A percentile compares a stretch with the other conserved stretches of the same genome.
Conservation (phyloP, 2,888 invertebrate genomes). For the Gerosis bhagava region DNA sequence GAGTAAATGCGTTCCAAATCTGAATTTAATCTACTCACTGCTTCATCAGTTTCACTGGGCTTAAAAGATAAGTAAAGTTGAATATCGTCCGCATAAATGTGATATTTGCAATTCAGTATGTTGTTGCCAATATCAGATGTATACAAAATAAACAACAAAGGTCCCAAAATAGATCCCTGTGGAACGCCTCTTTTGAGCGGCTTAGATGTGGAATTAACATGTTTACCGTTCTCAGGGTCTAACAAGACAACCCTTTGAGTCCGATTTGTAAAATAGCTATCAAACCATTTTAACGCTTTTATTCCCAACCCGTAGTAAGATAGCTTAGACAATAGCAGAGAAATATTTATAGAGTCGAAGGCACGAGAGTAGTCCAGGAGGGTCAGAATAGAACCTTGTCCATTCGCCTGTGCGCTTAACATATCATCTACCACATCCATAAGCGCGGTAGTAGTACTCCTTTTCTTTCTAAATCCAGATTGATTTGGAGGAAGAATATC, state of each 20-base stretch:
- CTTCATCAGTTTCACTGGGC: not conserved
- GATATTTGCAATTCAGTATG: not conserved
- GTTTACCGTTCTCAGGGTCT: not conserved
- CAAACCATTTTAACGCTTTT: slow-evolving; percentile 1
- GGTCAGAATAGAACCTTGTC: slow-evolving; percentile 15
- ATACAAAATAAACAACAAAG: no score
- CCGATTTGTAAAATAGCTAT: not conserved
- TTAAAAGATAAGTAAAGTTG: slow-evolving; percentile 3
- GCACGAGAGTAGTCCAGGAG: slow-evolving; percentile 25
- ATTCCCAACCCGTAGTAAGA: slow-evolving; percentile 24
- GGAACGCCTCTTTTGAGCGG: not conserved
- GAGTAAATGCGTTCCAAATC: not conserved
- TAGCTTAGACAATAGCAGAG: slow-evolving; percentile 28
- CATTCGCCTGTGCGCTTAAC: slow-evolving; percentile 31
- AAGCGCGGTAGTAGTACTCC: slow-evolving; percentile 39
- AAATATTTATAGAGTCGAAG: slow-evolving; percentile 29
- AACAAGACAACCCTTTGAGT: not conserved
- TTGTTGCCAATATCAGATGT: not conserved
- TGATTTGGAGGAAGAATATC: slow-evolving; percentile 35
- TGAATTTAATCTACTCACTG: not conserved
- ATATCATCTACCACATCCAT: slow-evolving; percentile 37
- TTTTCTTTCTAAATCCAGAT: slow-evolving; percentile 36
- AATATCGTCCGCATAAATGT: slow-evolving; percentile 2
- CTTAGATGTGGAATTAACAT: not conserved
- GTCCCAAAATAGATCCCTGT: not conserved